Evolutionary conservation across 2,797 vertebrate genomes (phyloP).

Genomic region (Pagetopsis macropterus): DNA sequence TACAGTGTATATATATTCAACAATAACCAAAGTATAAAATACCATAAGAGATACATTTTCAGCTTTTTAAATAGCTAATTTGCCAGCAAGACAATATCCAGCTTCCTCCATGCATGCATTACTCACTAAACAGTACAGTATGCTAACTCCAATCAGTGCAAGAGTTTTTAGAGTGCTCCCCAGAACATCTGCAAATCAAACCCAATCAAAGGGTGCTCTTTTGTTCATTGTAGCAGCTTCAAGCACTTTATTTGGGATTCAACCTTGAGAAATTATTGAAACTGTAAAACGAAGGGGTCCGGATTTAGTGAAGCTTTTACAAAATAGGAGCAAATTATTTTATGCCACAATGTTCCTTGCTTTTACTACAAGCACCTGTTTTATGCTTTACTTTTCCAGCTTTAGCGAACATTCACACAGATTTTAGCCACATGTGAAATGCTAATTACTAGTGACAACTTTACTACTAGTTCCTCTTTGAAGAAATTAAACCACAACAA

Average conservation of each 20-base stretch:
- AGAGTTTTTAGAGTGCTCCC: background rate
- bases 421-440: background rate
- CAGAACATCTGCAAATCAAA: conserved; percentile 46
- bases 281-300: too few species aligned
- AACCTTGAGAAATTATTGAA: conserved; percentile 5
- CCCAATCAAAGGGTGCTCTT: conserved; percentile 31
- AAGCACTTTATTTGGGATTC: conserved; percentile 21
- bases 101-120: conserved; percentile 1
- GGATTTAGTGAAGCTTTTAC: background rate
- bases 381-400: conserved; percentile 2
- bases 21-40: conserved; percentile 5
- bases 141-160: conserved; percentile 28
- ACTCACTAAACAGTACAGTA: background rate
- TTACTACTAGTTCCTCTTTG: too few species aligned
- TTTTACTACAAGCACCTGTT: conserved; percentile 6
- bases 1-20: background rate
- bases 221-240: conserved; percentile 13
- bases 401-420: background rate
- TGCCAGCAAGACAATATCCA: background rate
- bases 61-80: conserved; percentile 1
- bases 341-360: background rate
- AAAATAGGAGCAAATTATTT: background rate
- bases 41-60: rapidly evolving
- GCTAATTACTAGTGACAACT: too few species aligned
- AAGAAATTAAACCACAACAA: too few species aligned